phyloP scores from a whole-genome alignment of 2,113 vertebrate genomes.

The Phrynosoma platyrhinos region DNA sequence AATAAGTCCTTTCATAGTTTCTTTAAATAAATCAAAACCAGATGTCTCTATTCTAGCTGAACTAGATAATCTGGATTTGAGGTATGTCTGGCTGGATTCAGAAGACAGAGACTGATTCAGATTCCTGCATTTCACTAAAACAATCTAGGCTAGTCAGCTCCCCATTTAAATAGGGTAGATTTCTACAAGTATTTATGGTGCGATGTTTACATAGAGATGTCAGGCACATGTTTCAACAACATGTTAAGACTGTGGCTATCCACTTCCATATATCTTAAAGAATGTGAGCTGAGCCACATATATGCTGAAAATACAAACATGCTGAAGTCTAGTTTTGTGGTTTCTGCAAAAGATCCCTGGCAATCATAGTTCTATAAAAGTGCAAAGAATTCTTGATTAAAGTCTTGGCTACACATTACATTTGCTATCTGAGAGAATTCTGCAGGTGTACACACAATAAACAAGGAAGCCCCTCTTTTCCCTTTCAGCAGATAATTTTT shows the following conservation, averaged over 20 bases:
- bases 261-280: not conserved
- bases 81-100: not conserved
- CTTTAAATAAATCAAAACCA: constrained; percentile 10
- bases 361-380: not conserved
- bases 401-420: not conserved
- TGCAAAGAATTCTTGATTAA: not conserved
- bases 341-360: not conserved
- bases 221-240: not conserved
- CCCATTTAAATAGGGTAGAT: constrained; percentile 11
- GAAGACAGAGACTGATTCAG: not conserved
- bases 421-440: not conserved
- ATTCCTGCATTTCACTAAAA: not conserved
- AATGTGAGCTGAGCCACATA: not conserved
- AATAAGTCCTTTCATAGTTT: not conserved
- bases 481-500: not conserved
- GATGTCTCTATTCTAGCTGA: not conserved
- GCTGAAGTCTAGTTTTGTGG: not conserved
- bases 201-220: not conserved
- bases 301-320: not conserved
- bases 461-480: too few relatives aligned
- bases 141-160: not conserved
- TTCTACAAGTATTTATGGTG: constrained; percentile 17
- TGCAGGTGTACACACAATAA: not conserved
- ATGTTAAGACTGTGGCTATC: not conserved
- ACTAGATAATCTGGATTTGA: constrained; percentile 17